These are phyloP conservation scores for Rhyacophila brunnea DNA, from an alignment of 1,140 invertebrate species.

Conservation along the genomic window DNA sequence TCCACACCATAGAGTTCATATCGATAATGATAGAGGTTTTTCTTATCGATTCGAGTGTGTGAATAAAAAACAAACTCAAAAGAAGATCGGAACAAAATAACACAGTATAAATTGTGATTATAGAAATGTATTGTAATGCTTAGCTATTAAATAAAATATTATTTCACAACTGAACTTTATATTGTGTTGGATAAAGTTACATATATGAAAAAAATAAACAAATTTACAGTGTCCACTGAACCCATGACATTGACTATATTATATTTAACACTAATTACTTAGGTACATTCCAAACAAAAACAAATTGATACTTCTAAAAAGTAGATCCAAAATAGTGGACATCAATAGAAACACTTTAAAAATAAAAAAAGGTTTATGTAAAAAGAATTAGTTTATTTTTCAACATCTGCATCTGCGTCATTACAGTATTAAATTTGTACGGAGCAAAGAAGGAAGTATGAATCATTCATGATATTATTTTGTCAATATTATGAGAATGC, in stretches of 20 bases:
- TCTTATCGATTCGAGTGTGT: no score
- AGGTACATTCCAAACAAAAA: constrained; percentile 34
- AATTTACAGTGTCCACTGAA: constrained; percentile 32
- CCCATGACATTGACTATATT: constrained; percentile 32
- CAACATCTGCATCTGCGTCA: constrained; percentile 7
- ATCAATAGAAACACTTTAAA: constrained; percentile 3
- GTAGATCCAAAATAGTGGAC: neutral
- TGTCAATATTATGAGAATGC: constrained; percentile 1
- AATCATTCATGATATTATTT: neutral
- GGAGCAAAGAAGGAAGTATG: neutral
- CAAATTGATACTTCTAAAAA: neutral
- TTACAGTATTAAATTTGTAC: constrained; percentile 16
- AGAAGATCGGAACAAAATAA: no score
- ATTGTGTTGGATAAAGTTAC: constrained; percentile 24
- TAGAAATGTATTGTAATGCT: no score
- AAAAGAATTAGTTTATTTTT: constrained; percentile 10
- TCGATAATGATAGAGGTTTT: no score
- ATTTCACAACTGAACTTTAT: constrained; percentile 23
- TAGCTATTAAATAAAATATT: constrained; percentile 12
- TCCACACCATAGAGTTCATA: no score
- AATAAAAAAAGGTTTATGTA: neutral
- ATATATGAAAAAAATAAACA: constrained; percentile 24
- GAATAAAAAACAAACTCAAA: neutral
- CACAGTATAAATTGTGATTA: no score
- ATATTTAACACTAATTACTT: constrained; percentile 27